Evolutionary conservation across 2,888 invertebrate genomes (phyloP).

Genomic region (Megaustenia siamemsis): DNA sequence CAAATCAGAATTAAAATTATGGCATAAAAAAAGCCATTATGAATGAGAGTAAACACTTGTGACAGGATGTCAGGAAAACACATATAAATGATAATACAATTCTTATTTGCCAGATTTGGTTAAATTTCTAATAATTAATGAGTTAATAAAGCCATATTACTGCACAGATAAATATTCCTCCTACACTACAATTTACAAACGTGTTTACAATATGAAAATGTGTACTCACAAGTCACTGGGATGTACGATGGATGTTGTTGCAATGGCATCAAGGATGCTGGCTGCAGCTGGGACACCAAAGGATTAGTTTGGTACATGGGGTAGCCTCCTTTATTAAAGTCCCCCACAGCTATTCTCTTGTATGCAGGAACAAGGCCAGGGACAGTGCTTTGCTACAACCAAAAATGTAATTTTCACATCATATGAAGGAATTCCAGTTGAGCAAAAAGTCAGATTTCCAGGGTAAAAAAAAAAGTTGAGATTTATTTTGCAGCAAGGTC

Average conservation of each 20-base stretch:
- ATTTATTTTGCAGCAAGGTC: not conserved
- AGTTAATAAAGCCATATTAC: not conserved
- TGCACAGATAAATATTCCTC: not conserved
- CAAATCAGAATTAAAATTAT: too few relatives aligned
- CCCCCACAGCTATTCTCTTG: conserved; percentile 89
- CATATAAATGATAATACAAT: too few relatives aligned
- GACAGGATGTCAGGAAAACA: too few relatives aligned
- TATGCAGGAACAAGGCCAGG: conserved; percentile 85
- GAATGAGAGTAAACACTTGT: too few relatives aligned
- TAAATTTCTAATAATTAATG: not conserved
- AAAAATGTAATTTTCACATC: not conserved
- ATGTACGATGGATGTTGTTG: conserved; percentile 53
- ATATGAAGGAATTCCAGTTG: not conserved
- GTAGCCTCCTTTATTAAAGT: conserved; percentile 89
- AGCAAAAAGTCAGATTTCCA: not conserved
- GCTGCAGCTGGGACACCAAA: conserved; percentile 56
- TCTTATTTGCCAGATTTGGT: too few relatives aligned
- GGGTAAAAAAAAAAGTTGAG: not conserved
- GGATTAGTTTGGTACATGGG: conserved; percentile 87
- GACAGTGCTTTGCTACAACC: conserved; percentile 34
- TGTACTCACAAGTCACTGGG: conserved; percentile 54
- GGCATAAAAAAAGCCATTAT: too few relatives aligned
- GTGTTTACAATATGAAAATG: not conserved
- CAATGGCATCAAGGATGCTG: conserved; percentile 52
- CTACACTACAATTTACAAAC: not conserved